Evolutionary conservation across 2,888 invertebrate genomes (phyloP), one percentile per base, ranked within the genome.

Genomic region (Chorisops tibialis): DNA sequence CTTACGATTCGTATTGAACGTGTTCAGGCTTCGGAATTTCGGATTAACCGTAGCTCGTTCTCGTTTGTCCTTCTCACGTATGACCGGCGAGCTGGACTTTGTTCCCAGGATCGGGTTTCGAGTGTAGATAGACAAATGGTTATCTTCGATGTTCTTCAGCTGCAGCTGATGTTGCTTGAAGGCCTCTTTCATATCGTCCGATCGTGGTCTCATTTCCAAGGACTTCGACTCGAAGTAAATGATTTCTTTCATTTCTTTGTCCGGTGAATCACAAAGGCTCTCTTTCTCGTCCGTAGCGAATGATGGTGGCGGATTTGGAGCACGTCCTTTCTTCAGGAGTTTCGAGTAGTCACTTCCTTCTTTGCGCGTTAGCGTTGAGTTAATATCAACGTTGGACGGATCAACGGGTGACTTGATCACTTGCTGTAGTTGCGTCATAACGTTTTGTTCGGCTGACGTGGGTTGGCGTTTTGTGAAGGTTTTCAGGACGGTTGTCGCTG

Each of bases 31-130:
- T 7, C 83, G 78, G 68, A 84, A 81, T 71, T 85, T 85, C 1
- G 85, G 85, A 72, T 84, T 84, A 63, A 84, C 81, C 1, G 83
- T 84, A 1, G 84, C 87, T 52, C 89, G 79, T 70, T 89, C 89
- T 7, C 88, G 80, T 74, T 88, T 89, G 67, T 89, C 89, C 75
- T 88, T 86, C 72, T 89, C 89, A 37, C 88, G 81, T 1, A 87
- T 85, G 4, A 87, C 86, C 0, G 88, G 87, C 22, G 86, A 84
- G 67, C 87, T 87, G 4, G 85, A 83, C 67, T 85, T 87, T 65
- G 80, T 75, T 67, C 76, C 80, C 4, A 79, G 76, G 60, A 78
- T 77, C 4, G 81, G 78, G 72, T 86, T 86, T 73, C 86, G 81
- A 69, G 85, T 82, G 75, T 85, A 87, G 68, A 86, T 73, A 56